Percentiles rank a stretch among this genome's conserved stretches.
These are phyloP conservation scores for Caenorhabditis afra DNA, from an alignment of 2,888 invertebrate species.

Conservation along the genomic window DNA sequence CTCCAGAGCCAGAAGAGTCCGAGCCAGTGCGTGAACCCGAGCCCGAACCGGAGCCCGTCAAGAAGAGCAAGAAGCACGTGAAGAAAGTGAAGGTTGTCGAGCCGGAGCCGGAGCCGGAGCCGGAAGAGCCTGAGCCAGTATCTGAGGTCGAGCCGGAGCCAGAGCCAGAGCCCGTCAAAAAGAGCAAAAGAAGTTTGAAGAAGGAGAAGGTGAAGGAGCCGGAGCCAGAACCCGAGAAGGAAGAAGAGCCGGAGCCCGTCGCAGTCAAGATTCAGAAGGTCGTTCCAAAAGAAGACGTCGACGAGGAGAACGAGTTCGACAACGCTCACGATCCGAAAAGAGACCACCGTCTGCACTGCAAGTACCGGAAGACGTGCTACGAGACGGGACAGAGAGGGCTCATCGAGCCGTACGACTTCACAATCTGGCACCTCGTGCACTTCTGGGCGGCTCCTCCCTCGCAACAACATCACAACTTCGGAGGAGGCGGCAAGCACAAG, in stretches of 20 bases:
- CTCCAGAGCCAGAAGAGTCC: background rate
- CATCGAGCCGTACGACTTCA: conserved; percentile 54
- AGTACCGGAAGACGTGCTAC: conserved; percentile 77
- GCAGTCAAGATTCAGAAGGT: conserved; percentile 1
- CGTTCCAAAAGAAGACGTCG: conserved; percentile 14
- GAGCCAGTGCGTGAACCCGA: conserved; percentile 6
- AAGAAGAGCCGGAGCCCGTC: conserved; percentile 6
- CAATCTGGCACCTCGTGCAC: conserved; percentile 44
- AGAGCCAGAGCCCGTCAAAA: conserved; percentile 22
- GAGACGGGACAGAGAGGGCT: conserved; percentile 70
- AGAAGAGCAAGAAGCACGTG: conserved; percentile 11
- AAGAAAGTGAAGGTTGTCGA: conserved; percentile 20
- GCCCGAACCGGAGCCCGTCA: conserved; percentile 3
- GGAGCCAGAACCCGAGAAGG: conserved; percentile 79
- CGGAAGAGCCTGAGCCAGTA: conserved; percentile 6
- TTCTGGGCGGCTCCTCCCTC: conserved; percentile 55
- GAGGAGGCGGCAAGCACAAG: conserved; percentile 22
- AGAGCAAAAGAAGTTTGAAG: conserved; percentile 12
- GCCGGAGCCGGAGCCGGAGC: conserved; percentile 21
- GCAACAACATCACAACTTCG: conserved; percentile 42
- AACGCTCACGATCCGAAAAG: conserved; percentile 56
- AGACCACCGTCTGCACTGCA: conserved; percentile 70
- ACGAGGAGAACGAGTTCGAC: conserved; percentile 51
- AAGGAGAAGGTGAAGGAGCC: conserved; percentile 38
- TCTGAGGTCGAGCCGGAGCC: conserved; percentile 1